phyloP scores from a whole-genome alignment of 2,113 vertebrate genomes.

The Siniperca knerii region DNA sequence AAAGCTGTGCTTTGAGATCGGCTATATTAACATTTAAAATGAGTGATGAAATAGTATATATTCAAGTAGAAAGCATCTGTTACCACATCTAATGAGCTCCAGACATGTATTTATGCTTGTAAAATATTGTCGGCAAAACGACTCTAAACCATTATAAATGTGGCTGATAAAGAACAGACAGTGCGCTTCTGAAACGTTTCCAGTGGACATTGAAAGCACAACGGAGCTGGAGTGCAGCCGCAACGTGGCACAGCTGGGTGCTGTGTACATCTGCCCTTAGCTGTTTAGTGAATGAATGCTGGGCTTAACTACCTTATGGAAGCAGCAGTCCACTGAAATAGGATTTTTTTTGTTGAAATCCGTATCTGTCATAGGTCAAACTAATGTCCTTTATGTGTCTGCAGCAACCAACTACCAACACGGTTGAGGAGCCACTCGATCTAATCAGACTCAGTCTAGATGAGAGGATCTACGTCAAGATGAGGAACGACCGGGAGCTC shows the following conservation, averaged over 20 bases:
- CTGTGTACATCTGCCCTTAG: neutral
- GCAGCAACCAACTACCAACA: conserved; percentile 94
- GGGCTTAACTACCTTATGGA: neutral
- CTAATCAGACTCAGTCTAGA: conserved; percentile 97
- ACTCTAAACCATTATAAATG: too few species aligned
- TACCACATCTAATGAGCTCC: neutral
- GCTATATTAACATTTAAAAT: too few species aligned
- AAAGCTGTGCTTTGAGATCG: too few species aligned
- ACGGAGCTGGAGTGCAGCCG: too few species aligned
- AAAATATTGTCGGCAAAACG: too few species aligned
- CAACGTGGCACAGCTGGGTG: too few species aligned
- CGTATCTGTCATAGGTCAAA: neutral
- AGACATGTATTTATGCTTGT: neutral
- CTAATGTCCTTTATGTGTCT: neutral
- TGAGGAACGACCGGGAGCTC: conserved; percentile 97
- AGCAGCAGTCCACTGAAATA: neutral
- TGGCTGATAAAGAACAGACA: neutral
- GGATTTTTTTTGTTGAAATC: neutral
- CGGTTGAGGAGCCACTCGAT: conserved; percentile 96
- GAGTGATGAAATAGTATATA: too few species aligned
- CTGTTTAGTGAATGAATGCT: too few species aligned
- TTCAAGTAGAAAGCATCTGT: neutral
- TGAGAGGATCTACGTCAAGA: conserved; percentile 98
- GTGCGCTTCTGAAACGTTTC: neutral
- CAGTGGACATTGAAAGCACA: neutral